A percentile compares a stretch with the other conserved stretches of the same genome.
phyloP scores from a whole-genome alignment of 2,113 vertebrate species.

The Prionailurus viverrinus region DNA sequence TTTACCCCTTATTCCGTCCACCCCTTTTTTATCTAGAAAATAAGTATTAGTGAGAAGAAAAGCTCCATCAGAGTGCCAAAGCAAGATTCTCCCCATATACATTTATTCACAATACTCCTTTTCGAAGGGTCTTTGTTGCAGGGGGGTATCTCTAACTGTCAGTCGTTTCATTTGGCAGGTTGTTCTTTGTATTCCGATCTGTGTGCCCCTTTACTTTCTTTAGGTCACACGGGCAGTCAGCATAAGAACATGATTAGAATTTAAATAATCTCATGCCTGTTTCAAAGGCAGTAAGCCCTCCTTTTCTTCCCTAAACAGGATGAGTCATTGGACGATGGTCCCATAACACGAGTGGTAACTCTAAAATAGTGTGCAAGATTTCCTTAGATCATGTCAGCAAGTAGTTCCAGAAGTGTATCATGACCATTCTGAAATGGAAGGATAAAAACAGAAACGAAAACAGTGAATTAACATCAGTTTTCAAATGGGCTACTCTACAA shows the following conservation, averaged over 20 bases:
- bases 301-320: not conserved
- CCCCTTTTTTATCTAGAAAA: not conserved
- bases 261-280: not conserved
- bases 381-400: not conserved
- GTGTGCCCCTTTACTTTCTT: slow-evolving; percentile 1
- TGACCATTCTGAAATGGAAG: not conserved
- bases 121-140: not conserved
- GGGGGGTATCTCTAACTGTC: not conserved
- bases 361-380: not conserved
- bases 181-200: not conserved
- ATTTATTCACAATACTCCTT: not conserved
- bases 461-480: not conserved
- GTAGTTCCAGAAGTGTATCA: not conserved
- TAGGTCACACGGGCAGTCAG: not conserved
- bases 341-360: not conserved
- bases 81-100: not conserved
- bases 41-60: not conserved
- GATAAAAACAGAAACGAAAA: not conserved
- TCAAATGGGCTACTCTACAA: not conserved
- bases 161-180: not conserved
- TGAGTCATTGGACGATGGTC: not conserved
- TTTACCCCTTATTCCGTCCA: not conserved
- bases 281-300: not conserved
- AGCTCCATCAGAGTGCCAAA: not conserved
- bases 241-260: not conserved